These are phyloP conservation scores for Noctua janthina DNA, from an alignment of 2,888 invertebrate genomes.

Conservation along the genomic window DNA sequence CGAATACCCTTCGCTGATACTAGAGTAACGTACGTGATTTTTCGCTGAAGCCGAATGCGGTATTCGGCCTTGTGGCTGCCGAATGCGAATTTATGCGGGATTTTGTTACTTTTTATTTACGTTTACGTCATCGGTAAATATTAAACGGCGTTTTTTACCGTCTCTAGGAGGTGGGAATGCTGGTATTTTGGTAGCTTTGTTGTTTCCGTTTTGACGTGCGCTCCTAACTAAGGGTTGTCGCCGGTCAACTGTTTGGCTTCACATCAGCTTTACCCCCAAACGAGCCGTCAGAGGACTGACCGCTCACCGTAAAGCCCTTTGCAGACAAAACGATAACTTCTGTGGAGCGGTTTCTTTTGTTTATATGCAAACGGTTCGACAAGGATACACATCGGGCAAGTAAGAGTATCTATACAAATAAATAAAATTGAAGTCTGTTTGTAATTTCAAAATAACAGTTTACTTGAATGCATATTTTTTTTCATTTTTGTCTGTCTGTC, in stretches of 20 bases:
- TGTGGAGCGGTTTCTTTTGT: conserved; percentile 7
- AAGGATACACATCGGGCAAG: neutral
- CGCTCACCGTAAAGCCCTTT: conserved; percentile 30
- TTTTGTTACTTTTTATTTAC: conserved; percentile 33
- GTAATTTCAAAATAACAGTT: too few species aligned
- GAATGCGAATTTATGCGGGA: conserved; percentile 29
- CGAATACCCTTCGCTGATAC: conserved; percentile 35
- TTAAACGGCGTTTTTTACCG: conserved; percentile 27
- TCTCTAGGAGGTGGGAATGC: conserved; percentile 6
- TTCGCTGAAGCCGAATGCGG: conserved; percentile 42
- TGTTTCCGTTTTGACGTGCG: conserved; percentile 33
- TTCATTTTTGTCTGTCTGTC: too few species aligned
- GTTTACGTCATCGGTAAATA: conserved; percentile 44
- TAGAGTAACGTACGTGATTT: conserved; percentile 58
- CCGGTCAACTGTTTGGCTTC: conserved; percentile 9
- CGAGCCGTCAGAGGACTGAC: conserved; percentile 39
- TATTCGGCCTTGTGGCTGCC: conserved; percentile 41
- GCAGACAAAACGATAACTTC: conserved; percentile 25
- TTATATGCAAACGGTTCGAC: neutral
- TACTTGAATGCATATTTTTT: too few species aligned
- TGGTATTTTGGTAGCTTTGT: conserved; percentile 30
- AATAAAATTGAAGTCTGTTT: too few species aligned
- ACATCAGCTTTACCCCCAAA: conserved; percentile 42
- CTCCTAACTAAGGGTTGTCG: conserved; percentile 52
- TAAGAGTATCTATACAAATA: too few species aligned